Percentiles rank a stretch among this genome's conserved stretches.
Evolutionary conservation across 2,113 vertebrate genomes (phyloP).

Genomic region (Phalacrocorax brasilianus): DNA sequence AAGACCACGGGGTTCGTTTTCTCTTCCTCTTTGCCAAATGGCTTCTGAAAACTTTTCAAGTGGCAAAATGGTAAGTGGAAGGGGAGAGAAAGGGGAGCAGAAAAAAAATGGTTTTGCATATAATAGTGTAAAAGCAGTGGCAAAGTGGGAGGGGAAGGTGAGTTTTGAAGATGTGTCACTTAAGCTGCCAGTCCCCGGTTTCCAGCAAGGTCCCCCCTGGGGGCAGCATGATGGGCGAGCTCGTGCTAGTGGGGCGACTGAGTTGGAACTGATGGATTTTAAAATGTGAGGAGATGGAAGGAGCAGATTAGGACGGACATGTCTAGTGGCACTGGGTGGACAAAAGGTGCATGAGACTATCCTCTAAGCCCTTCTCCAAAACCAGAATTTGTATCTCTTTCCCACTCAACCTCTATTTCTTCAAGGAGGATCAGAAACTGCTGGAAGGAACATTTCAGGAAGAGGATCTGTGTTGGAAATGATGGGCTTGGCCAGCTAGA

Average conservation of each 20-base stretch:
- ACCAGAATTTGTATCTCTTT: background rate
- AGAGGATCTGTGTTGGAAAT: background rate
- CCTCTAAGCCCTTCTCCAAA: background rate
- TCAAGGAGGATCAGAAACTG: background rate
- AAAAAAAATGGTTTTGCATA: background rate
- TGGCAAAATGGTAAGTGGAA: background rate
- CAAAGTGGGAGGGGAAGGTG: background rate
- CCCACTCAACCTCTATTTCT: background rate
- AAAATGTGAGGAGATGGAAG: background rate
- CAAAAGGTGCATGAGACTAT: background rate
- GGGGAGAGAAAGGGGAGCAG: background rate
- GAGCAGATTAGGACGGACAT: background rate
- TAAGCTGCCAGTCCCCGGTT: background rate
- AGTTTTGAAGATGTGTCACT: background rate
- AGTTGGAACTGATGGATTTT: background rate
- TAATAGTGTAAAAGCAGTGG: background rate
- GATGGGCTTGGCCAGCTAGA: background rate
- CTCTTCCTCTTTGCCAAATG: background rate
- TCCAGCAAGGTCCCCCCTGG: background rate
- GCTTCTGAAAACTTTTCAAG: background rate
- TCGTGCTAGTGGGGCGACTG: background rate
- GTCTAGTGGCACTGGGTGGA: background rate
- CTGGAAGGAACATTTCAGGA: background rate
- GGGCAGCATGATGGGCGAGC: rapidly evolving
- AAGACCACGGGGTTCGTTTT: background rate